Conservation (phyloP, 2,797 vertebrate genomes). For the Hemitrygon akajei region DNA sequence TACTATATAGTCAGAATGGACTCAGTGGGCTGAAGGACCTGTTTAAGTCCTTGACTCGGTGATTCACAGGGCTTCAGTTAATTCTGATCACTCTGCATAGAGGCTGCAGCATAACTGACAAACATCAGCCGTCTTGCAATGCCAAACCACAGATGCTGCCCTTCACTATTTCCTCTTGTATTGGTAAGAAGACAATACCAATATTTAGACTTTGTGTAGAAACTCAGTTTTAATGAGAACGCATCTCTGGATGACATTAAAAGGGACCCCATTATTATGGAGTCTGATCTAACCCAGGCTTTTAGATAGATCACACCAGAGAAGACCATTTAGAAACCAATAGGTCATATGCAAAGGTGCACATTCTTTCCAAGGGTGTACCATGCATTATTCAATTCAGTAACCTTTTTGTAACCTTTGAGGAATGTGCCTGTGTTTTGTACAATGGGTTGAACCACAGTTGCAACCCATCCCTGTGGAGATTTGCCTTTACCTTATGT, state of each 20-base stretch:
- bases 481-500: slow-evolving; percentile 27
- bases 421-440: slow-evolving; percentile 9
- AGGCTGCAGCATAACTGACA: background rate
- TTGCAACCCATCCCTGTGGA: slow-evolving; percentile 17
- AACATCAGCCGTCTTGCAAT: background rate
- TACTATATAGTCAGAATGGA: no score
- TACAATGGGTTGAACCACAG: background rate
- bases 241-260: slow-evolving; percentile 9
- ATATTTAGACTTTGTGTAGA: background rate
- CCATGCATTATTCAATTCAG: background rate
- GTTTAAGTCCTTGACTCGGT: no score
- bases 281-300: slow-evolving; percentile 1
- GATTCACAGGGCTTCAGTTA: background rate
- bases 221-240: slow-evolving; percentile 14
- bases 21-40: no score
- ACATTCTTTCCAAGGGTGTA: slow-evolving; percentile 30
- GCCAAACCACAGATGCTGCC: background rate
- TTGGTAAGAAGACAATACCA: background rate
- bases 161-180: background rate
- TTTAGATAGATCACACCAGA: background rate
- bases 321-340: background rate
- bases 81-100: background rate
- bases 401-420: background rate
- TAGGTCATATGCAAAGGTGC: background rate
- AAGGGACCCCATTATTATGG: slow-evolving; percentile 1